phyloP scores from a whole-genome alignment of 2,888 invertebrate species.

The Fabriciana adippe region DNA sequence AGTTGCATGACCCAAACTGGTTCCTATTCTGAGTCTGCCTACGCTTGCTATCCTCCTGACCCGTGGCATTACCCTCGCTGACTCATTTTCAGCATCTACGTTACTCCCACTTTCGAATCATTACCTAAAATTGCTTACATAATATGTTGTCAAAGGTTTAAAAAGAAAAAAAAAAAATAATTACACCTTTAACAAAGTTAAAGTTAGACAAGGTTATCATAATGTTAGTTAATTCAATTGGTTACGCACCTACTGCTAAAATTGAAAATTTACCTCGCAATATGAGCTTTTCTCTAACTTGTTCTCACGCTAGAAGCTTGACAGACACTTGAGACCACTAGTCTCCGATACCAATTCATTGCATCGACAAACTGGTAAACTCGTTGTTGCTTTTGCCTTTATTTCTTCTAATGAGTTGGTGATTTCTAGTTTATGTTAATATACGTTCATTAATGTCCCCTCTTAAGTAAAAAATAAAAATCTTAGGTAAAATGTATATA shows the following conservation, averaged over 20 bases:
- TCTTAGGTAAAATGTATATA: not conserved
- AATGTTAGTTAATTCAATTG: no score
- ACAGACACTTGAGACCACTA: constrained; percentile 28
- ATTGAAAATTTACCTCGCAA: constrained; percentile 42
- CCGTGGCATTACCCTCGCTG: constrained; percentile 56
- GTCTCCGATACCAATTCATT: constrained; percentile 25
- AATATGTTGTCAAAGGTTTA: no score
- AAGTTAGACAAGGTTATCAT: no score
- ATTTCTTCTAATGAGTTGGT: not conserved
- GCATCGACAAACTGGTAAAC: constrained; percentile 17
- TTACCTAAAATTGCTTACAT: not conserved
- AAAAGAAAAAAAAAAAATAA: no score
- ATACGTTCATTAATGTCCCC: not conserved
- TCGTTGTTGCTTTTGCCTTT: not conserved
- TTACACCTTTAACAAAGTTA: not conserved
- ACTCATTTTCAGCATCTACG: constrained; percentile 54
- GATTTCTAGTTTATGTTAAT: not conserved
- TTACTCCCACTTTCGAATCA: constrained; percentile 36
- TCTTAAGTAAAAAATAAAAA: no score
- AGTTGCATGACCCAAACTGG: constrained; percentile 78
- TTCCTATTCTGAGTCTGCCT: constrained; percentile 68
- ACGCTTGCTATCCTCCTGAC: constrained; percentile 66
- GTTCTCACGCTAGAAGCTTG: constrained; percentile 51
- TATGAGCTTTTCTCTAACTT: constrained; percentile 45
- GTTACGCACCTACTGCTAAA: no score